phyloP scores from a whole-genome alignment of 2,888 invertebrate genomes.

The Thecocarcelia acutangulata region DNA sequence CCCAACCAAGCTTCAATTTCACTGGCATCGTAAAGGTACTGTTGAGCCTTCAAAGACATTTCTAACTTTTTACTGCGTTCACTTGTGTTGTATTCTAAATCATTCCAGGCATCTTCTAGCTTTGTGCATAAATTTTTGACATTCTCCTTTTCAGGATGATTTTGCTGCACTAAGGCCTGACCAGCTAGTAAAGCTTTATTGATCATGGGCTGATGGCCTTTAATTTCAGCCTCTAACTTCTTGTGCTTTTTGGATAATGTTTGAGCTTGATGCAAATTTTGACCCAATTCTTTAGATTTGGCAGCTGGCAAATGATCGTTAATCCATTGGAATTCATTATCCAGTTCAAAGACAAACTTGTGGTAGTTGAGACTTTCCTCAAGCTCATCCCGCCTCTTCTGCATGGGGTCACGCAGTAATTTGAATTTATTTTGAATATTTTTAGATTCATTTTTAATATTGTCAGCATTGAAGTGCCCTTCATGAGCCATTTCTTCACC shows the following conservation, averaged over 20 bases:
- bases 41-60: constrained; percentile 93
- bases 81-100: constrained; percentile 87
- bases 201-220: constrained; percentile 92
- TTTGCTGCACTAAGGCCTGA: constrained; percentile 86
- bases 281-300: constrained; percentile 88
- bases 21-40: constrained; percentile 94
- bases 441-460: constrained; percentile 90
- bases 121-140: constrained; percentile 89
- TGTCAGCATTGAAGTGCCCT: constrained; percentile 96
- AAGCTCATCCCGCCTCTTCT: constrained; percentile 87
- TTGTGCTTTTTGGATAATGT: constrained; percentile 95
- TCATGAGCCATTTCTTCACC: constrained; percentile 95
- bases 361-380: constrained; percentile 91
- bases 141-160: constrained; percentile 90
- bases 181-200: constrained; percentile 92
- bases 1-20: constrained; percentile 96
- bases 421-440: constrained; percentile 87
- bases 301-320: constrained; percentile 93
- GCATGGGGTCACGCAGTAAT: constrained; percentile 88
- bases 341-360: constrained; percentile 96
- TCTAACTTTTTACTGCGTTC: constrained; percentile 90
- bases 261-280: constrained; percentile 95
- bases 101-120: constrained; percentile 88
- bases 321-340: constrained; percentile 97
- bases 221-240: constrained; percentile 94